Percentiles rank a stretch among this genome's conserved stretches.
These are phyloP conservation scores for Chaetodon trifascialis DNA, from an alignment of 2,113 vertebrate species.

Conservation along the genomic window DNA sequence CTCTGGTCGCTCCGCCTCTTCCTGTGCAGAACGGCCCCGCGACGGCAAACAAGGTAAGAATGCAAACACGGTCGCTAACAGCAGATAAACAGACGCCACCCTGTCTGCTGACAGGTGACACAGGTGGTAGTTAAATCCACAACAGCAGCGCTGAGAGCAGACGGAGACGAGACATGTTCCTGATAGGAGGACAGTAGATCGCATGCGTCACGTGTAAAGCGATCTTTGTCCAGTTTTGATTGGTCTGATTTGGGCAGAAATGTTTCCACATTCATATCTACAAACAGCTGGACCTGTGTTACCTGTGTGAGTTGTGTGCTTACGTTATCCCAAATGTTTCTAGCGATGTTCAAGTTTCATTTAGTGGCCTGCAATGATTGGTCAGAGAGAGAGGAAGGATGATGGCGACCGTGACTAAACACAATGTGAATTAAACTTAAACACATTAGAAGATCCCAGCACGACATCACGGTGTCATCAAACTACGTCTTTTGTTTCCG, in stretches of 20 bases:
- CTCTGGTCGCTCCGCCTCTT: constrained; percentile 89
- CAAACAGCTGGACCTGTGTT: too few relatives aligned
- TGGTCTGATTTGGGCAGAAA: background rate
- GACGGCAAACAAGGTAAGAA: constrained; percentile 88
- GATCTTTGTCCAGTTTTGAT: background rate
- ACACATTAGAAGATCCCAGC: too few relatives aligned
- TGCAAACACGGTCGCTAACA: background rate
- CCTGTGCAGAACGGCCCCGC: constrained; percentile 90
- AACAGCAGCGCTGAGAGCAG: background rate
- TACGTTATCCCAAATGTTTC: too few relatives aligned
- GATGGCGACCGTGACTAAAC: too few relatives aligned
- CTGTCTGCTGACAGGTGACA: constrained; percentile 1
- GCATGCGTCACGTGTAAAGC: background rate
- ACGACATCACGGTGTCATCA: too few relatives aligned
- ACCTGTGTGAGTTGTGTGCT: too few relatives aligned
- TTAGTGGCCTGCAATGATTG: too few relatives aligned
- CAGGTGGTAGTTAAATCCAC: background rate
- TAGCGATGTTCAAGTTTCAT: too few relatives aligned
- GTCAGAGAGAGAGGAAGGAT: too few relatives aligned
- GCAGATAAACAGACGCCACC: background rate
- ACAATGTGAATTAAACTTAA: too few relatives aligned
- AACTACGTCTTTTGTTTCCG: too few relatives aligned
- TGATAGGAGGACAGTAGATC: background rate
- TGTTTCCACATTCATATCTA: too few relatives aligned
- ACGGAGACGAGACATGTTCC: background rate